phyloP scores from a whole-genome alignment of 2,888 invertebrate genomes.

The Netelia inedita region DNA sequence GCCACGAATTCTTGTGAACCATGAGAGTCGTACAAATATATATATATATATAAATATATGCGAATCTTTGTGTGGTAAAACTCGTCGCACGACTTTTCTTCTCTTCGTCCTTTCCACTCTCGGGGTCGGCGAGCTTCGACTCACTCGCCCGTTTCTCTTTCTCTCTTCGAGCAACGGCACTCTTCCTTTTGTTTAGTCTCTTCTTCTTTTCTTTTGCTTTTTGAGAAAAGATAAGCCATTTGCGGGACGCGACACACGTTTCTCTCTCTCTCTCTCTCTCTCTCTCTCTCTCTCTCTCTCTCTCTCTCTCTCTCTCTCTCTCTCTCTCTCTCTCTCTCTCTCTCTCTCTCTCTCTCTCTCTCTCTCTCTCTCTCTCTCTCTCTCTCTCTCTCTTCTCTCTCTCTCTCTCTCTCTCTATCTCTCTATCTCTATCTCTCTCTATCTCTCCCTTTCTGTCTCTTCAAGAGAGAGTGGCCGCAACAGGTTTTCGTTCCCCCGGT shows the following conservation, averaged over 20 bases:
- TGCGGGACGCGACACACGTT: slow-evolving; percentile 13
- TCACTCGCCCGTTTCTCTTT: slow-evolving; percentile 25
- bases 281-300: too few relatives aligned
- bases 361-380: not conserved
- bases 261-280: not conserved
- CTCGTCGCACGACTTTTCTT: slow-evolving; percentile 63
- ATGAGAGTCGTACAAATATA: not conserved
- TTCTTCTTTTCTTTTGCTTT: slow-evolving; percentile 50
- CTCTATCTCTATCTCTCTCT: too few relatives aligned
- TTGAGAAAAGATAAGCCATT: slow-evolving; percentile 45
- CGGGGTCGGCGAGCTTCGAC: slow-evolving; percentile 5
- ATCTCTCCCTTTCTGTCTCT: too few relatives aligned
- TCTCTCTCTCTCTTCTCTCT: too few relatives aligned
- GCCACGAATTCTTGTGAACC: too few relatives aligned
- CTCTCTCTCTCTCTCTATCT: too few relatives aligned
- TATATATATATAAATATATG: not conserved
- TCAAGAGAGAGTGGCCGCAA: slow-evolving; percentile 47
- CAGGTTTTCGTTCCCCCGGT: slow-evolving; percentile 64
- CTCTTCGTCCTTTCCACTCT: slow-evolving; percentile 4
- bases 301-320: too few relatives aligned
- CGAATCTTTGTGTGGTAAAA: slow-evolving; percentile 25
- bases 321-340: too few relatives aligned
- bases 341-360: not conserved
- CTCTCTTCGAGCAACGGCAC: slow-evolving; percentile 26
- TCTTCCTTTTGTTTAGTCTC: slow-evolving; percentile 64